A percentile compares a stretch with the other conserved stretches of the same genome.
These are phyloP conservation scores for Melinopterus prodromus DNA, from an alignment of 2,888 invertebrate genomes.

Conservation along the genomic window DNA sequence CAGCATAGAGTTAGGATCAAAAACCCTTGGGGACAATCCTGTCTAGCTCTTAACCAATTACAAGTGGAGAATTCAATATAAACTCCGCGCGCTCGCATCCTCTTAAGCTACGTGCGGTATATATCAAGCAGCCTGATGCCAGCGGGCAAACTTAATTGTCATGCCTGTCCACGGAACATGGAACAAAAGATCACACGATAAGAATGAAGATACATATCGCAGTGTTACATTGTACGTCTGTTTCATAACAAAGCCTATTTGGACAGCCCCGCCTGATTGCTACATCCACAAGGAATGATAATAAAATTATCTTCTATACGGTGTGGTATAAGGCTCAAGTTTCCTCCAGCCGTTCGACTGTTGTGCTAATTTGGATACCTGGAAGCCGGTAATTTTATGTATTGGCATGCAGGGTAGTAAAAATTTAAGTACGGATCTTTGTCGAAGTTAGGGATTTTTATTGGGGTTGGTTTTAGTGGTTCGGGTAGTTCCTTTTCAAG, in stretches of 20 bases:
- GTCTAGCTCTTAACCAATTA: too few relatives aligned
- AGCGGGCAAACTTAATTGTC: slow-evolving; percentile 40
- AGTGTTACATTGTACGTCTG: slow-evolving; percentile 37
- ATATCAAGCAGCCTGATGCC: slow-evolving; percentile 13
- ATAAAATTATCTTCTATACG: neutral
- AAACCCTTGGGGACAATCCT: too few relatives aligned
- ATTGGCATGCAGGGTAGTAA: neutral
- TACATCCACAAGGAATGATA: neutral
- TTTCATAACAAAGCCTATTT: slow-evolving; percentile 35
- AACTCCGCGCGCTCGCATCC: too few relatives aligned
- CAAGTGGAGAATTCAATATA: too few relatives aligned
- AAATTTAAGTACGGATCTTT: neutral
- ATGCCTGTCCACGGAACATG: slow-evolving; percentile 45
- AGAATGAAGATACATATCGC: slow-evolving; percentile 46
- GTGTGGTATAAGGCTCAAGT: neutral
- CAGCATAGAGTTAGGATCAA: too few relatives aligned
- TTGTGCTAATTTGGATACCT: neutral
- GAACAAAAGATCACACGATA: slow-evolving; percentile 52
- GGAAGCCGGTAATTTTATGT: neutral
- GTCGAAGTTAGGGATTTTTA: neutral
- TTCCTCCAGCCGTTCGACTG: neutral
- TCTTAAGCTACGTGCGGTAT: neutral
- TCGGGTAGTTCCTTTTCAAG: neutral
- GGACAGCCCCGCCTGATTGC: neutral
- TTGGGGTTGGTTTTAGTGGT: neutral